phyloP scores from a whole-genome alignment of 2,888 invertebrate species.

The Ophioninae sp. region DNA sequence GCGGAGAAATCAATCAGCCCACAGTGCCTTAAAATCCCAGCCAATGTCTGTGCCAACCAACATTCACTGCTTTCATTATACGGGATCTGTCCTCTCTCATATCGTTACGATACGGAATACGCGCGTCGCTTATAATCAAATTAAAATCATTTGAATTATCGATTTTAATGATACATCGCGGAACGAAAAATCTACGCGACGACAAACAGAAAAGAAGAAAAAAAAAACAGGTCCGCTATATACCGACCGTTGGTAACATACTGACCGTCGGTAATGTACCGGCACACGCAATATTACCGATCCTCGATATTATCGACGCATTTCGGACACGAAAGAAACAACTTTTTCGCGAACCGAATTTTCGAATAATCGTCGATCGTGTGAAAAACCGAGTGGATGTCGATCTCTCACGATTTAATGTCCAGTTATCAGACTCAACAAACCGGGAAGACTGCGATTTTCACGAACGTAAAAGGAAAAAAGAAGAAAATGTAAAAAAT shows the following conservation, averaged over 20 bases:
- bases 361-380: constrained; percentile 51
- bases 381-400: constrained; percentile 55
- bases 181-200: constrained; percentile 51
- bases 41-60: constrained; percentile 79
- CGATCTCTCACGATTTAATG: constrained; percentile 46
- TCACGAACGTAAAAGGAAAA: neutral
- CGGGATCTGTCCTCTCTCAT: constrained; percentile 70
- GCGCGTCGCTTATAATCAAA: constrained; percentile 74
- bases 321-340: constrained; percentile 29
- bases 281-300: constrained; percentile 68
- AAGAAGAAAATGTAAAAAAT: neutral
- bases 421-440: neutral
- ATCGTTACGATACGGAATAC: constrained; percentile 68
- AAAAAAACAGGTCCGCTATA: neutral
- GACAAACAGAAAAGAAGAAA: constrained; percentile 16
- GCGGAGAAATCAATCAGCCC: constrained; percentile 75
- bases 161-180: constrained; percentile 30
- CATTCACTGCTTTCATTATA: constrained; percentile 71
- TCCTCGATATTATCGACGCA: constrained; percentile 30
- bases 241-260: too few species aligned
- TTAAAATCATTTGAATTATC: constrained; percentile 71
- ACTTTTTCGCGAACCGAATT: constrained; percentile 44
- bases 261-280: too few species aligned
- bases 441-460: neutral
- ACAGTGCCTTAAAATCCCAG: constrained; percentile 79